These are phyloP conservation scores for Kudoa iwatai DNA, from an alignment of 30 jellyfish, hydroid and myxozoan genomes.

Conservation along the genomic window DNA sequence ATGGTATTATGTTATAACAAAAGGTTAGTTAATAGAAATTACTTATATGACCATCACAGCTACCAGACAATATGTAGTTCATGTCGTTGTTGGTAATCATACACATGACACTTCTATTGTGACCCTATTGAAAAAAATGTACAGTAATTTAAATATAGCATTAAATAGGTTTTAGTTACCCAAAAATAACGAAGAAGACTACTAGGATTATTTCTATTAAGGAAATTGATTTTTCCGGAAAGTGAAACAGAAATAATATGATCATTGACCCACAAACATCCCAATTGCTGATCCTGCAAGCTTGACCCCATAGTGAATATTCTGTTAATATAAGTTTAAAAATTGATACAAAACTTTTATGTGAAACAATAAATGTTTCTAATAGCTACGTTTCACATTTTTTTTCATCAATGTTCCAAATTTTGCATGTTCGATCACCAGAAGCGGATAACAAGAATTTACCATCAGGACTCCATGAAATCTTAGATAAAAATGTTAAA, in stretches of 20 bases:
- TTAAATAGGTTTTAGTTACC: background rate
- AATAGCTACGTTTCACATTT: conserved; percentile 12
- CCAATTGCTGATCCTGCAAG: conserved; percentile 46
- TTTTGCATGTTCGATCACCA: conserved; percentile 67
- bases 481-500: conserved; percentile 4
- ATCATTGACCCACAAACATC: conserved; percentile 61
- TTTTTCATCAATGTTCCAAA: conserved; percentile 35
- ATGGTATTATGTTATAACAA: background rate
- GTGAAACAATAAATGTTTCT: no score
- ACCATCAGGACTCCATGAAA: conserved; percentile 66
- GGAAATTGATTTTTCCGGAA: conserved; percentile 20
- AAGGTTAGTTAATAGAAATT: conserved; percentile 7
- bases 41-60: conserved; percentile 45
- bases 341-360: no score
- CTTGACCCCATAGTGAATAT: conserved; percentile 26
- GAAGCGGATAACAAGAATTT: conserved; percentile 24
- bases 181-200: background rate
- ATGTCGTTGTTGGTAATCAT: conserved; percentile 21
- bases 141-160: background rate
- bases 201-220: conserved; percentile 50
- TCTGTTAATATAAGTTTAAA: conserved; percentile 9
- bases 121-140: conserved; percentile 21
- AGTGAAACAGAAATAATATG: conserved; percentile 14
- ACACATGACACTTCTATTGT: conserved; percentile 40
- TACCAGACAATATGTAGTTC: conserved; percentile 17